Percentiles rank a stretch among this genome's conserved stretches.
phyloP scores from a whole-genome alignment of 1,140 invertebrate genomes.

The Hetaerina americana region DNA sequence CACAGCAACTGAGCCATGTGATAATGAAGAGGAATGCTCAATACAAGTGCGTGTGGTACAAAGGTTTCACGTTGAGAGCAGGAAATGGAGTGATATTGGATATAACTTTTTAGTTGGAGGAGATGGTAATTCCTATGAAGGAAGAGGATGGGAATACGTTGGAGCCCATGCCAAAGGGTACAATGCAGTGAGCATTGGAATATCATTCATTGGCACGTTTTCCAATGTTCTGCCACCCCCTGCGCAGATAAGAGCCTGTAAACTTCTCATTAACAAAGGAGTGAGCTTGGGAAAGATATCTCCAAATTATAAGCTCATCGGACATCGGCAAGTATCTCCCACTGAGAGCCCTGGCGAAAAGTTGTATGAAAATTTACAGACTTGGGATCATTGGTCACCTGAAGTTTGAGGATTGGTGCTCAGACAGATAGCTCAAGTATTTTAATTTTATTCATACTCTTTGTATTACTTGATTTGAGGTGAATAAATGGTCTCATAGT shows the following conservation, averaged over 20 bases:
- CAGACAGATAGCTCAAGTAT: too few species aligned
- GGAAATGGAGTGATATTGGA: constrained; percentile 52
- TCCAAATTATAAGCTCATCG: constrained; percentile 15
- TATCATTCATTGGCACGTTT: constrained; percentile 25
- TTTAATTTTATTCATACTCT: too few species aligned
- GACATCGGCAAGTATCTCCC: constrained; percentile 22
- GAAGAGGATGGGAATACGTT: constrained; percentile 50
- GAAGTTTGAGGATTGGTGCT: too few species aligned
- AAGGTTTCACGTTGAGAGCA: constrained; percentile 37
- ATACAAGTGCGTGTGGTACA: constrained; percentile 35
- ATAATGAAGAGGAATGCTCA: constrained; percentile 23
- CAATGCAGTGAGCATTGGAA: constrained; percentile 45
- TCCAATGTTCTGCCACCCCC: constrained; percentile 1
- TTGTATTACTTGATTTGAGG: too few species aligned
- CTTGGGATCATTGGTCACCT: constrained; percentile 25
- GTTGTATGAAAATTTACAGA: constrained; percentile 35
- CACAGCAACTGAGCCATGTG: constrained; percentile 22
- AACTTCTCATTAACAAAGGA: constrained; percentile 16
- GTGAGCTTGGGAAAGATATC: constrained; percentile 9
- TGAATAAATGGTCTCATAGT: too few species aligned
- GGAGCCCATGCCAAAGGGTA: constrained; percentile 53
- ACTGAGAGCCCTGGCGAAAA: constrained; percentile 26
- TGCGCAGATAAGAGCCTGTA: constrained; percentile 12
- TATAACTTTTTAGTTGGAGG: constrained; percentile 55
- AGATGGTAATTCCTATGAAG: constrained; percentile 52